Evolutionary conservation across 2,113 vertebrate genomes (phyloP), one percentile per base, ranked within the genome.

Genomic region (Odocoileus virginianus): DNA sequence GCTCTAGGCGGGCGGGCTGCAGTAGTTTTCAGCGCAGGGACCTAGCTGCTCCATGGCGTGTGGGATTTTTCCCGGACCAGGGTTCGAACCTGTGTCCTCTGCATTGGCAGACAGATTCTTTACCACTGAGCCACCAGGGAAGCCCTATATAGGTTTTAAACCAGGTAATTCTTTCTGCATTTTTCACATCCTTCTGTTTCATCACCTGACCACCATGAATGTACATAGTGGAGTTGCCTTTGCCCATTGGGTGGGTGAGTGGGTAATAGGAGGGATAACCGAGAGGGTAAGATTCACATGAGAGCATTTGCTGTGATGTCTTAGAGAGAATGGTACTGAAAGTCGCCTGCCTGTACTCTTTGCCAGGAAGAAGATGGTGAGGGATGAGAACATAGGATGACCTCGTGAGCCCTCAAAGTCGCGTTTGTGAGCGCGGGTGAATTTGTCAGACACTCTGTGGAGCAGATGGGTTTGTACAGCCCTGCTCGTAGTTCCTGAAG

Each of bases 401-500:
- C 36, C 50, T 85, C 45, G 28, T 19, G 47, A 85, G 87, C 27
- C 19, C 52, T 15, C 54, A 36, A 12, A 21, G 60, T 87, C 10
- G 67, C 43, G 10, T 82, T 79, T 28, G 60, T 28, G 84, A 81
- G 27, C 9, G 17, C 19, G 8, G 74, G 64, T 45, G 36, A 67
- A 71, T 17, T 76, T 30, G 21, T 88, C 82, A 36, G 40, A 74
- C 85, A 47, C 2, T 52, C 43, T 86, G 36, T 30, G 17, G 57
- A 76, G 87, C 25, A 64, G 67, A 47, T 61, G 83, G 45, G 36
- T 60, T 45, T 58, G 43, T 57, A 84, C 54, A 76, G 74, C 36
- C 40, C 86, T 4, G 6, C 13, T 15, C 87, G 74, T 58, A 50
- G 78, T 89, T 95, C 91, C 95, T 94, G 85, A 92, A 83, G 78